Evolutionary conservation across 1,140 invertebrate species (phyloP), one percentile per base, ranked within the genome.

Genomic region (Brachionus paranguensis): DNA sequence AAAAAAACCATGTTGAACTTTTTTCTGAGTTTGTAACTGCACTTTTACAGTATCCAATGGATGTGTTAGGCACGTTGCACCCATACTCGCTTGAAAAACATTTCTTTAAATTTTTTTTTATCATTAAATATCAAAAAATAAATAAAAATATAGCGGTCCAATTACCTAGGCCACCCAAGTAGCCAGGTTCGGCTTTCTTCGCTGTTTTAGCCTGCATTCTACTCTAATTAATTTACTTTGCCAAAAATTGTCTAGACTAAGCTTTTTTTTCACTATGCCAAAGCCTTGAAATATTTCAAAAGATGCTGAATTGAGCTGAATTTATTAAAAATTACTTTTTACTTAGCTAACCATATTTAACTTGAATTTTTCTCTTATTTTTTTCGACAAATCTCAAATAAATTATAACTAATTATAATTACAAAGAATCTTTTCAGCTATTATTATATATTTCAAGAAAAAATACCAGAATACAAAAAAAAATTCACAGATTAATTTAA

Each of bases 31-130:
- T 91, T 99, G 98, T 85, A 99, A 91, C 89, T 98, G 96, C 8
- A 99, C 96, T 92, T 99, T 99, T 10, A 99, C 89, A 68, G 99
- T 91, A 91, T 99, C 98, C 68, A 99, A 90, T 1, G 98, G 98
- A 92, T 99, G 98, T 20, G 98, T 99, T 86, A 93, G 93, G 89
- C 95, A 96, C 11, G 96, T 97, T 14, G 97, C 97, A 85, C 93
- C 94, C 70, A 96, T 95, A 64, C 78, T 81, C 17, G 78, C 78
- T 81, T 76, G 43, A 76, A 76, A 76, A 76, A 76, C 72, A 76
- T 76, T 76, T 76, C 72, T 76, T 76, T 76, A 29, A 76, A 76
- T 10, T 76, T 50, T 43, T n/a, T 64, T 68, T 41, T 37, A 20
- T 64, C n/a, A 17, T 4, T 47, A 41, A 68, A 64, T 60, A 24